Evolutionary conservation across 2,113 vertebrate genomes (phyloP).

Genomic region (Vireo altiloquus): DNA sequence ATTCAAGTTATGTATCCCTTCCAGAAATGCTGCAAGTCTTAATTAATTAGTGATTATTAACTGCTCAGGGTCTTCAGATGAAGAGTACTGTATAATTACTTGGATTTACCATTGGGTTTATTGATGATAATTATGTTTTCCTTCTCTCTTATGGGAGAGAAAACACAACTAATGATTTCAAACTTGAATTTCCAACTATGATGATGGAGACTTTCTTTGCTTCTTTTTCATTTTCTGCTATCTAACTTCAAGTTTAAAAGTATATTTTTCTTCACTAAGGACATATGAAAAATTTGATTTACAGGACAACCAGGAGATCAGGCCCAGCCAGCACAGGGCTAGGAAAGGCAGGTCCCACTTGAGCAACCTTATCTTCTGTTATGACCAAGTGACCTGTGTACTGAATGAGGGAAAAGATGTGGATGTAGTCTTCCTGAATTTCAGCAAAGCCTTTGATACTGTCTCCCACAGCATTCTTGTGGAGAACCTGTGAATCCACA

Average conservation of each 20-base stretch:
- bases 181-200: neutral
- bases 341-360: neutral
- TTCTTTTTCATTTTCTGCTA: neutral
- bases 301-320: neutral
- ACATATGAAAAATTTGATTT: neutral
- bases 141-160: neutral
- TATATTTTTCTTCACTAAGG: neutral
- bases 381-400: neutral
- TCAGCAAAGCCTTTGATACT: neutral
- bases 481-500: neutral
- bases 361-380: neutral
- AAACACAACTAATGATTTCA: neutral
- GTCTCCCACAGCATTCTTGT: neutral
- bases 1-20: neutral
- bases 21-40: neutral
- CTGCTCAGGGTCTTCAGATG: neutral
- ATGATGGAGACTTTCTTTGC: neutral
- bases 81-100: neutral
- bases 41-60: slow-evolving; percentile 30
- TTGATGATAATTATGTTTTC: neutral
- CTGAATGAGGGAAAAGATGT: neutral
- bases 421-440: neutral
- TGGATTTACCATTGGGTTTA: neutral
- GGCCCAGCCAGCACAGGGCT: neutral
- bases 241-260: neutral